Evolutionary conservation across 2,888 invertebrate genomes (phyloP).

Genomic region (Cylloceria caligata): DNA sequence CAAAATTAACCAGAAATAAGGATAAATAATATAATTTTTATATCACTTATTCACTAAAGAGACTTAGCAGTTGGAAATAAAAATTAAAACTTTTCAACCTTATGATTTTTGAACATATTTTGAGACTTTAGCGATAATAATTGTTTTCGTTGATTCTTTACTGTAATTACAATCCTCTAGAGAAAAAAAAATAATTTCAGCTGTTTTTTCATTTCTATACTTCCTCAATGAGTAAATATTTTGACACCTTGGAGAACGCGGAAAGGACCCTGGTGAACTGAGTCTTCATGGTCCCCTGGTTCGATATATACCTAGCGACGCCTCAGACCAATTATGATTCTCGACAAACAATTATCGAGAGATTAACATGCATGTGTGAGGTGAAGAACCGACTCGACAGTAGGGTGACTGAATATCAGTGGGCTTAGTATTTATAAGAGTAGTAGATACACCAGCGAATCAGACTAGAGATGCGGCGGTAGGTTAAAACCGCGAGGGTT

Average conservation of each 20-base stretch:
- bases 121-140: background rate
- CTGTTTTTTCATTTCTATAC: background rate
- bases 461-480: too few species aligned
- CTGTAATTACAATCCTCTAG: background rate
- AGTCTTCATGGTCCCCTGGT: background rate
- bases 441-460: background rate
- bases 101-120: too few species aligned
- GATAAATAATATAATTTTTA: background rate
- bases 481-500: conserved; percentile 17
- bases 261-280: background rate
- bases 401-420: background rate
- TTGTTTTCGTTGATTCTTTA: background rate
- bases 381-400: background rate
- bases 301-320: background rate
- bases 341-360: conserved; percentile 40
- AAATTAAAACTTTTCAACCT: too few species aligned
- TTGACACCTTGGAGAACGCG: background rate
- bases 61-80: too few species aligned
- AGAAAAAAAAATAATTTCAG: background rate
- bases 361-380: conserved; percentile 40
- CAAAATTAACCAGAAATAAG: conserved; percentile 33
- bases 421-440: background rate
- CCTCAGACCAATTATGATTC: conserved; percentile 35
- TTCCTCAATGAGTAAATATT: background rate
- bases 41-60: background rate